These are phyloP conservation scores for Rhopalosiphum maidis DNA, from an alignment of 1,140 invertebrate genomes.

Conservation along the genomic window DNA sequence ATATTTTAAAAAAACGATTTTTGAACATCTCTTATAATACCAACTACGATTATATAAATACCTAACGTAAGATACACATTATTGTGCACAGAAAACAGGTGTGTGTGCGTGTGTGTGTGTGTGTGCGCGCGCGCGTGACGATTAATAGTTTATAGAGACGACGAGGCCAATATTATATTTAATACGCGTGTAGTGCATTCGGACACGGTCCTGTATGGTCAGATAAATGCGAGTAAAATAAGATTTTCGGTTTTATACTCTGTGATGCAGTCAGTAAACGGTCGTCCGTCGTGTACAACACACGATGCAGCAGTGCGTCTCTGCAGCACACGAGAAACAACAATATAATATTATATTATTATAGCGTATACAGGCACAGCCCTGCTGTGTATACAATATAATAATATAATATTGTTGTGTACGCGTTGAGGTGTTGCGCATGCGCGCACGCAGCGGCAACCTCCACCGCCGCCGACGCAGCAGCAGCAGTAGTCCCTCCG, in stretches of 20 bases:
- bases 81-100: not conserved
- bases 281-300: not conserved
- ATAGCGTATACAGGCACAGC: no score
- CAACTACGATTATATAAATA: not conserved
- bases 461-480: not conserved
- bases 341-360: no score
- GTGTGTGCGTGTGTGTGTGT: no score
- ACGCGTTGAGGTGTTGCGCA: not conserved
- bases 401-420: not conserved
- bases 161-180: not conserved
- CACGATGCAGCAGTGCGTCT: no score
- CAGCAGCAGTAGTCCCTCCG: not conserved
- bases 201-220: not conserved
- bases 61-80: not conserved
- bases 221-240: not conserved
- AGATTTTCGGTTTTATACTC: not conserved
- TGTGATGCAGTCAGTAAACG: not conserved
- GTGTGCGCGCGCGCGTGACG: no score
- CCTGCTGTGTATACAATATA: no score
- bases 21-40: not conserved
- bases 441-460: not conserved
- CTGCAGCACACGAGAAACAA: no score
- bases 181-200: not conserved
- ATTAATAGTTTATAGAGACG: not conserved
- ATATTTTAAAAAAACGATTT: not conserved